Conservation (phyloP, 1,140 invertebrate genomes). For the Harlomillsia oculata region DNA sequence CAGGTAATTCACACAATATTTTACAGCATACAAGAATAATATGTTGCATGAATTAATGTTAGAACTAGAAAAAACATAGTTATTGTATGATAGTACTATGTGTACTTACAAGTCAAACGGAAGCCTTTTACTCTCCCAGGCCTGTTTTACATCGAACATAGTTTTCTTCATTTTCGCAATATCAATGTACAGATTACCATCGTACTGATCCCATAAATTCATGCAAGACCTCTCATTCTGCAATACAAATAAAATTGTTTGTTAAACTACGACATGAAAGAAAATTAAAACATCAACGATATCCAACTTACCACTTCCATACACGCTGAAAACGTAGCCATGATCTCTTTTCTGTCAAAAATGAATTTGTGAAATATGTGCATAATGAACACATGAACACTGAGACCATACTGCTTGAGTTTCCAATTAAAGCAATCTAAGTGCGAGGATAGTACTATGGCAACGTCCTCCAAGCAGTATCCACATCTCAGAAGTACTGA, state of each 20-base stretch:
- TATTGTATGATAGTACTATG: background rate
- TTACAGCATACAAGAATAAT: background rate
- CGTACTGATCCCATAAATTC: background rate
- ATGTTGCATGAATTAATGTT: no score
- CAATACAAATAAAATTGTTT: background rate
- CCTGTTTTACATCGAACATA: background rate
- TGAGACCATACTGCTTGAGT: background rate
- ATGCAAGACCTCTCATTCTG: background rate
- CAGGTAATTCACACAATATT: background rate
- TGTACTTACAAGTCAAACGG: conserved; percentile 10
- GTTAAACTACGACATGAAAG: background rate
- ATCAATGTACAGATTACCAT: background rate
- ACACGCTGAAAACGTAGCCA: background rate
- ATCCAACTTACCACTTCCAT: background rate
- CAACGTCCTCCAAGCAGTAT: conserved; percentile 4
- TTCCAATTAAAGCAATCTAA: conserved; percentile 8
- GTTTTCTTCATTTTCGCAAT: no score
- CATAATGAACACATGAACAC: conserved; percentile 2
- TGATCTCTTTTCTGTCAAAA: background rate
- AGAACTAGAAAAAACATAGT: no score
- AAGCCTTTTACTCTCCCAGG: background rate
- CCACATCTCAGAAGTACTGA: background rate
- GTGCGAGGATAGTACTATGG: background rate
- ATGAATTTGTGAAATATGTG: conserved; percentile 9
- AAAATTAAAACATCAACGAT: background rate